Percentiles rank a stretch among this genome's conserved stretches.
These are phyloP conservation scores for Nyctibius grandis DNA, from an alignment of 2,797 vertebrate species.

Conservation along the genomic window DNA sequence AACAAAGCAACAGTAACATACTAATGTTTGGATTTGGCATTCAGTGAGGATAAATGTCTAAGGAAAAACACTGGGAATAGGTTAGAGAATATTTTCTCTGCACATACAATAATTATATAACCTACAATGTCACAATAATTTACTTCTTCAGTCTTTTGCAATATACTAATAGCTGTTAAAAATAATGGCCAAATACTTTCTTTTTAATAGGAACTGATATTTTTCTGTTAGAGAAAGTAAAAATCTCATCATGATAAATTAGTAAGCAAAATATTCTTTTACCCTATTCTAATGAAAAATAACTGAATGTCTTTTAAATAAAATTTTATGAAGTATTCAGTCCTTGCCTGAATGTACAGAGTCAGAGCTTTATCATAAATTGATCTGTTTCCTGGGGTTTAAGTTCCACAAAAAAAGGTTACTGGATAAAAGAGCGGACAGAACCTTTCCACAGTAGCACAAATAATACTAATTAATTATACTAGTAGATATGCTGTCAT, in stretches of 20 bases:
- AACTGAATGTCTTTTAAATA: neutral
- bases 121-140: neutral
- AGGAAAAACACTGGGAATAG: neutral
- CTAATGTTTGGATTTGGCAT: neutral
- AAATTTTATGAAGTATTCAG: neutral
- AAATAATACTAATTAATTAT: constrained; percentile 32
- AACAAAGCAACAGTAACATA: neutral
- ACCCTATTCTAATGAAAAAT: neutral
- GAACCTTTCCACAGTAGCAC: neutral
- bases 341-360: neutral
- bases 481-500: neutral
- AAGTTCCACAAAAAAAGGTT: neutral
- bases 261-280: neutral
- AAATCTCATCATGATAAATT: neutral
- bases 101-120: neutral
- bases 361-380: neutral
- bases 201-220: neutral
- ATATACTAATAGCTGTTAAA: neutral
- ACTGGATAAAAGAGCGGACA: neutral
- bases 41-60: neutral
- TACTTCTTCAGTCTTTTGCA: neutral
- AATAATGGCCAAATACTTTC: neutral
- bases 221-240: neutral
- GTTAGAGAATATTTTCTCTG: neutral
- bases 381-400: neutral